These are phyloP conservation scores for Bettongia penicillata DNA, from an alignment of 2,113 vertebrate genomes.

Conservation along the genomic window DNA sequence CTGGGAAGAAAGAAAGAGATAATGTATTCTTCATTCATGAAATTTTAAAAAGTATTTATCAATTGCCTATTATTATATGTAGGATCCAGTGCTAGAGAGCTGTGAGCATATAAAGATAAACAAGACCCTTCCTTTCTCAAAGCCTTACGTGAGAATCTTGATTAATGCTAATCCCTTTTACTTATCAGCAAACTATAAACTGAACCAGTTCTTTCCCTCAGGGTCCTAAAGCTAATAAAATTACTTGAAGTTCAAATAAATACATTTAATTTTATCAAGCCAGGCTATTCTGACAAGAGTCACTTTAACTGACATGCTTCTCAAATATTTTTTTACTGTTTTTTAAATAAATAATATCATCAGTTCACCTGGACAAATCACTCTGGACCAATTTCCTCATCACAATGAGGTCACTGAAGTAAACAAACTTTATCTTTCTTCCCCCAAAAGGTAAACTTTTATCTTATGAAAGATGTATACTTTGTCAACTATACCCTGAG, in stretches of 20 bases:
- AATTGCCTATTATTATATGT: neutral
- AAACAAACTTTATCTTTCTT: constrained; percentile 20
- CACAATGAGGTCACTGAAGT: neutral
- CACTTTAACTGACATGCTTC: neutral
- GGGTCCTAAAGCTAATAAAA: neutral
- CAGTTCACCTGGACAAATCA: neutral
- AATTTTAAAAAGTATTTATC: neutral
- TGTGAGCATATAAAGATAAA: neutral
- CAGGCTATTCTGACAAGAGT: neutral
- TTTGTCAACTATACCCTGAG: neutral
- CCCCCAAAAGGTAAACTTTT: neutral
- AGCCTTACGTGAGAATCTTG: neutral
- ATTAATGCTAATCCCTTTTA: neutral
- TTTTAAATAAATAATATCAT: neutral
- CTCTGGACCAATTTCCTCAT: neutral
- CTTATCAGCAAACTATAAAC: neutral
- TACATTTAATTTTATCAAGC: constrained; percentile 10
- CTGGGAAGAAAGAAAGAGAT: neutral
- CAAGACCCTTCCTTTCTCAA: neutral
- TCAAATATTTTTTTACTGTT: neutral
- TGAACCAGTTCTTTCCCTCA: neutral
- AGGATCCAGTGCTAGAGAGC: neutral
- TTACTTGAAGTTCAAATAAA: constrained; percentile 6
- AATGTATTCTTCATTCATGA: neutral
- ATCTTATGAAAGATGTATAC: neutral